phyloP scores from a whole-genome alignment of 2,113 vertebrate genomes.

The Calidris pygmaea region DNA sequence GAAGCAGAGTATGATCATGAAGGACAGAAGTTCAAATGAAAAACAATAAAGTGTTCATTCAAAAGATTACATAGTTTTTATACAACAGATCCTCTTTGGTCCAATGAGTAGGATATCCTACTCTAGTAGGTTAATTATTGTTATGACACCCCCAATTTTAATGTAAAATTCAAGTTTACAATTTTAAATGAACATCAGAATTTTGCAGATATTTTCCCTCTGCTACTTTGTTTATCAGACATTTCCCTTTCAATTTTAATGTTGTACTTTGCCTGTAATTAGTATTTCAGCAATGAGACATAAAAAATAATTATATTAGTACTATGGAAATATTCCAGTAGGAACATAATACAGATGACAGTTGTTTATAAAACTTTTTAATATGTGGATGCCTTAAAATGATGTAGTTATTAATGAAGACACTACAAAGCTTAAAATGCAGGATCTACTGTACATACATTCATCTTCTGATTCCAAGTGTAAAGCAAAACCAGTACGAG shows the following conservation, averaged over 20 bases:
- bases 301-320: not conserved
- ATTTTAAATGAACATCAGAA: not conserved
- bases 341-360: not conserved
- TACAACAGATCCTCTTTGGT: not conserved
- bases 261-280: not conserved
- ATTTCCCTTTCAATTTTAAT: not conserved
- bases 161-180: not conserved
- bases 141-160: not conserved
- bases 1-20: not conserved
- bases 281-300: not conserved
- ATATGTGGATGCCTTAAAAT: not conserved
- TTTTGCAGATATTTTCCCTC: not conserved
- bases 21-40: not conserved
- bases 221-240: not conserved
- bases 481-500: not conserved
- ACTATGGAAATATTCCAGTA: not conserved
- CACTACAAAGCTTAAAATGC: not conserved
- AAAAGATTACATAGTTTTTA: not conserved
- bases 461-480: not conserved
- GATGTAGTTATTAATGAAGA: not conserved
- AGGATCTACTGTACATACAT: not conserved
- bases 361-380: not conserved
- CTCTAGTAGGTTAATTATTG: not conserved
- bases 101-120: not conserved
- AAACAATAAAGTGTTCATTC: not conserved